Conservation (phyloP, 2,113 vertebrate species). For the Apeltes quadracus region DNA sequence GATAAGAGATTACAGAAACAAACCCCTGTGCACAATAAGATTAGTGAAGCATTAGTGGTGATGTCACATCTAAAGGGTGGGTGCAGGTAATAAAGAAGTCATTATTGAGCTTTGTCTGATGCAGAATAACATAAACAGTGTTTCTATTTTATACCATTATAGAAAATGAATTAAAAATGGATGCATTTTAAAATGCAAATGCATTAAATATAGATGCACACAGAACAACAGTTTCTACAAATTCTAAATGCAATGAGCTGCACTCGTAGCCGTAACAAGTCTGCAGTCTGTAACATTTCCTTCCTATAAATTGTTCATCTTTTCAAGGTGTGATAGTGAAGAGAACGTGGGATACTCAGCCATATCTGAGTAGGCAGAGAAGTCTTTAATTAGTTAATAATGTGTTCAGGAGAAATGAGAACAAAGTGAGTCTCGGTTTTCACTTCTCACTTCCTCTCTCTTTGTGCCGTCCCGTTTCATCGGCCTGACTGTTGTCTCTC, state of each 20-base stretch:
- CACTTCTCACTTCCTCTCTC: constrained; percentile 19
- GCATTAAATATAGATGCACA: background rate
- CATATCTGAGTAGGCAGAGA: constrained; percentile 15
- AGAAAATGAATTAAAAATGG: background rate
- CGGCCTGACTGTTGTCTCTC: constrained; percentile 21
- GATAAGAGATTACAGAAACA: constrained; percentile 49
- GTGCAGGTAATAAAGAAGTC: constrained; percentile 36
- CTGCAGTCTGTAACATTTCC: constrained; percentile 32
- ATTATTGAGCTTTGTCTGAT: background rate
- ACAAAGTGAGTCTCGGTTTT: constrained; percentile 30
- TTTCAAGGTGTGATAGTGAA: constrained; percentile 3
- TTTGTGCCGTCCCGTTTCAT: background rate
- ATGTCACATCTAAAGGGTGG: constrained; percentile 45
- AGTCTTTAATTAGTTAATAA: constrained; percentile 11
- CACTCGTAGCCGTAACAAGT: background rate
- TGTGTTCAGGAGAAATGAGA: constrained; percentile 24
- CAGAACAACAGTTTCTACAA: background rate
- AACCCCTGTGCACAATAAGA: constrained; percentile 49
- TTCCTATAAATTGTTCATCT: constrained; percentile 6
- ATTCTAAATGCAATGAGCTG: too few species aligned
- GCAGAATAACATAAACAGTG: background rate
- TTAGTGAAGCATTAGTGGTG: constrained; percentile 58
- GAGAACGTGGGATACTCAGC: constrained; percentile 18
- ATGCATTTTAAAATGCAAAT: background rate
- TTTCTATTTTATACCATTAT: background rate